A percentile compares a stretch with the other conserved stretches of the same genome.
Evolutionary conservation across 2,797 vertebrate genomes (phyloP).

Genomic region (Xenops minutus): DNA sequence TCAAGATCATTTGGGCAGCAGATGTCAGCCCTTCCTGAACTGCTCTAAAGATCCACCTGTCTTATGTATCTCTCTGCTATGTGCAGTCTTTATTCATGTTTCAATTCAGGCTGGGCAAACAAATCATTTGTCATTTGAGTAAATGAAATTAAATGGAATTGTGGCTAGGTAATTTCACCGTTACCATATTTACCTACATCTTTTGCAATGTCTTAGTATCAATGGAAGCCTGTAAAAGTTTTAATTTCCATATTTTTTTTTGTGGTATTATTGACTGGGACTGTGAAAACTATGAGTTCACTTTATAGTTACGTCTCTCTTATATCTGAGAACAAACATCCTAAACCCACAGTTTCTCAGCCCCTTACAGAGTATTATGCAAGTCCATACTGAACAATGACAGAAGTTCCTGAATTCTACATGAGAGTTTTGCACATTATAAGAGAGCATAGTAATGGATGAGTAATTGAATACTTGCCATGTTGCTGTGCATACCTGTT

Average conservation of each 20-base stretch:
- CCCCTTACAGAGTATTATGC: background rate
- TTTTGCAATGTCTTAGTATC: background rate
- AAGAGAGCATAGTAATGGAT: background rate
- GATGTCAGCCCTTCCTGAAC: background rate
- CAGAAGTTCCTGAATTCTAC: background rate
- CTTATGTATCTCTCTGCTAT: background rate
- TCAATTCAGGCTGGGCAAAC: background rate
- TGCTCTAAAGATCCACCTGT: background rate
- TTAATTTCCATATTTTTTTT: background rate
- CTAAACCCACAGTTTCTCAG: background rate
- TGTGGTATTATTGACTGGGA: background rate
- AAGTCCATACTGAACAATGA: background rate
- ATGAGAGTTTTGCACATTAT: background rate
- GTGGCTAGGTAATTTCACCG: background rate
- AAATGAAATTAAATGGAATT: background rate
- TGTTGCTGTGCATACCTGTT: background rate
- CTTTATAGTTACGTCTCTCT: background rate
- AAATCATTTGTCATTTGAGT: background rate
- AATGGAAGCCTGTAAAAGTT: background rate
- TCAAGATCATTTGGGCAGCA: background rate
- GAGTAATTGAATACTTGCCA: background rate
- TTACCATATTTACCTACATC: background rate
- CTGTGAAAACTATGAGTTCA: background rate
- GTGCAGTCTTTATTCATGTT: background rate
- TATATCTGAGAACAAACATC: background rate